Evolutionary conservation across 1,140 invertebrate species (phyloP), one percentile per base, ranked within the genome.

Genomic region (Zaprionus davidi): DNA sequence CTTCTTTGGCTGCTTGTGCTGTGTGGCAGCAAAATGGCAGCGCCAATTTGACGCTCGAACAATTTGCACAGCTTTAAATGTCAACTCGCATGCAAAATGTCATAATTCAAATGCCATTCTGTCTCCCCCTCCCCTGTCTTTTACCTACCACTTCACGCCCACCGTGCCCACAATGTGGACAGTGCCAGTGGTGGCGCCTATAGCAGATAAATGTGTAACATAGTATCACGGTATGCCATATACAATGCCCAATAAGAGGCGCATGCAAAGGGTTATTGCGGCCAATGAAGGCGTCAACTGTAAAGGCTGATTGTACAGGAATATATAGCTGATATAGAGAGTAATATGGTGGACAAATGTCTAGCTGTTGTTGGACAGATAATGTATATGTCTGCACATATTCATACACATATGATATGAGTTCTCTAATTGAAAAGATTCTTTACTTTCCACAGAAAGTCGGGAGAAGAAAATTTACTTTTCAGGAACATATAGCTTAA

Each of bases 51-150:
- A 88, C 84, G 83, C 83, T 87, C 65, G 84, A 87, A 87, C 83
- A 87, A 87, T 87, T 88, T 88, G 83, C 84, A 87, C 83, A 87
- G 84, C 83, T 88, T 88, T 87, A 88, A 87, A 88, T 87, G 83
- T 87, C 84, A 83, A 68, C 84, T 83, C 78, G 77, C 69, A 81
- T 87, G 84, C 83, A 88, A 83, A 87, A 88, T 88, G 80, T 88
- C 83, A 87, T 88, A 87, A 87, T 81, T 87, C 83, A 88, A 87
- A 87, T 83, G 20, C 66, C 71, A 26, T 26, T 9, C 31, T 13
- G 20, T 58, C 46, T 46, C 20, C 36, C 57, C 59, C 41, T 9
- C 28, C 5, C 41, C 41, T 17, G 2, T n/a, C 15, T 6, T 2
- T n/a, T 15, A 2, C 15, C 12, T 0, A 0, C 5, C 5, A 5